Evolutionary conservation across 2,888 invertebrate species (phyloP), one percentile per base, ranked within the genome.

Genomic region (Ectemnius lituratus): DNA sequence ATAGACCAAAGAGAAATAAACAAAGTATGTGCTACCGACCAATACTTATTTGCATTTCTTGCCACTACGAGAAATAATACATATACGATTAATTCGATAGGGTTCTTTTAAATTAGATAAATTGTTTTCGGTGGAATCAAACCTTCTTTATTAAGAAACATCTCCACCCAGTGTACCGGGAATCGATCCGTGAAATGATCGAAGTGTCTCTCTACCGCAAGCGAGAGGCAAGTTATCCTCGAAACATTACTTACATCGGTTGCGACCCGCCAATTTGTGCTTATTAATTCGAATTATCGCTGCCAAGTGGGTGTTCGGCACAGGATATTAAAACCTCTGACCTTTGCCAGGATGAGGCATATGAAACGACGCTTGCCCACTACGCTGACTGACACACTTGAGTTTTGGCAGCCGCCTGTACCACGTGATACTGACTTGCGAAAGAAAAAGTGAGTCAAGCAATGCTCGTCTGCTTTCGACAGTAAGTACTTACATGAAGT

Each of bases 201-300:
- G 5, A 52, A 52, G n/a, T 16, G 52, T 52, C 52, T 52, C 52
- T 52, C 13, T 47, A 23, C 14, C 64, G 46, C 52, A 59, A 71
- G 72, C 73, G 47, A 62, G 59, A 58, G 47, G 28, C 62, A 71
- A 70, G 70, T 58, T 75, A 61, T 27, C 18, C 61, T 49, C 69
- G 70, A 74, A 74, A 76, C 76, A 79, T 56, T 67, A 76, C 66
- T 71, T 57, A 16, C 62, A 76, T 81, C 63, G 78, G 76, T 83
- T 84, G 80, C 82, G 82, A 83, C 80, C 84, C 78, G 87, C 78
- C 89, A 90, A 90, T 90, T 90, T 88, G 85, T 83, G 83, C 86
- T 89, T 85, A 89, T 90, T 90, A 90, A 89, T 90, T 88, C 87
- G 84, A 90, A 90, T 90, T 88, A 90, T 90, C 88, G 88, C 86